phyloP scores from a whole-genome alignment of 1,140 invertebrate species.

The Colletes latitarsis region DNA sequence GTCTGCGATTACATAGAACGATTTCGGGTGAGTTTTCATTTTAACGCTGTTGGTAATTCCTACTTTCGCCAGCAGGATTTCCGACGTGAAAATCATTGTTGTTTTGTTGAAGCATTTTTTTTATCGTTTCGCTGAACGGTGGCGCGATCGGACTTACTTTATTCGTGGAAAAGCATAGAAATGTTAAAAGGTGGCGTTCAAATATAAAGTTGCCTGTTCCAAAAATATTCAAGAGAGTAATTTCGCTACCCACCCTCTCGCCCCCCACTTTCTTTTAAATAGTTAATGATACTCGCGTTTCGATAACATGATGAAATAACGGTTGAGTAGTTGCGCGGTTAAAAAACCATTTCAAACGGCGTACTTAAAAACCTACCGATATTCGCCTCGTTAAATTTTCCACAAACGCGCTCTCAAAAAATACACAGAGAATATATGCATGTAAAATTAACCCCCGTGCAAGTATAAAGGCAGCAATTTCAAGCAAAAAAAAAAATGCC shows the following conservation, averaged over 20 bases:
- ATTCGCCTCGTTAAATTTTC: conserved; percentile 42
- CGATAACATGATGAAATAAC: conserved; percentile 29
- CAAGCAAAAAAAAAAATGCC: conserved; percentile 9
- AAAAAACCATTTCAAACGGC: conserved; percentile 23
- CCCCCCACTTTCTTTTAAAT: neutral
- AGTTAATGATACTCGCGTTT: conserved; percentile 9
- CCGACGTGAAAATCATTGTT: neutral
- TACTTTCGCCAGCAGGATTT: neutral
- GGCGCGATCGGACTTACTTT: neutral
- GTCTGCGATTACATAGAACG: neutral
- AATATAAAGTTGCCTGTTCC: no score
- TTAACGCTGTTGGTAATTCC: neutral
- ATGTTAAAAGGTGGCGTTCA: neutral
- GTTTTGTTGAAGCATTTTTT: neutral
- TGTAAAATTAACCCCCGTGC: conserved; percentile 30
- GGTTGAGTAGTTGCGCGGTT: conserved; percentile 19
- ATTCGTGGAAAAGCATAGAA: neutral
- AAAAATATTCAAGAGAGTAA: neutral
- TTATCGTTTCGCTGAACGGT: neutral
- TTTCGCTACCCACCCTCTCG: no score
- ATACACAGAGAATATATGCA: conserved; percentile 41
- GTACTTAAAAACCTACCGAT: conserved; percentile 28
- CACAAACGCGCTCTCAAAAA: conserved; percentile 19
- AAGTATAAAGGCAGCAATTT: conserved; percentile 1
- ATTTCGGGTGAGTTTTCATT: neutral